phyloP scores from a whole-genome alignment of 2,888 invertebrate species.

The Thereva nobilitata region DNA sequence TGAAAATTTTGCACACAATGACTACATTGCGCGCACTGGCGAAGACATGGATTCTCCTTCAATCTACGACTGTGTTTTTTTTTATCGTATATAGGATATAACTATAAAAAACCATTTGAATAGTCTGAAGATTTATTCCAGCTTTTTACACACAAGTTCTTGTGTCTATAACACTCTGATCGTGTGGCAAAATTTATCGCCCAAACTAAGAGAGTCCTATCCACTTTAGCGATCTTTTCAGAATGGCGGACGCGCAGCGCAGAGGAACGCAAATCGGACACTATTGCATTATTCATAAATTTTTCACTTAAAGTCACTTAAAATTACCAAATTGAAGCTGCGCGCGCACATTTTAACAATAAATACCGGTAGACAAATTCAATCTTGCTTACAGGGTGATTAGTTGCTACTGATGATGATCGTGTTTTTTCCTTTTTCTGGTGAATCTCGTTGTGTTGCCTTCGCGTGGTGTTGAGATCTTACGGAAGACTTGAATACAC shows the following conservation, averaged over 20 bases:
- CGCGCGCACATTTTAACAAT: conserved; percentile 16
- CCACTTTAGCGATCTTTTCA: conserved; percentile 6
- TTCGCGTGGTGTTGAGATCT: no score
- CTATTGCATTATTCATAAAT: conserved; percentile 39
- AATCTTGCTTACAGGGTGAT: no score
- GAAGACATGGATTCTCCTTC: no score
- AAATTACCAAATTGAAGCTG: conserved; percentile 37
- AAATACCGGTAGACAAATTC: background rate
- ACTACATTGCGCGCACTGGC: background rate
- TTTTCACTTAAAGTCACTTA: conserved; percentile 32
- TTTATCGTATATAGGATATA: background rate
- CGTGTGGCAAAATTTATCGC: conserved; percentile 26
- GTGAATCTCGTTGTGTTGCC: no score
- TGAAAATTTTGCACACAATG: conserved; percentile 25
- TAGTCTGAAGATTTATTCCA: conserved; percentile 11
- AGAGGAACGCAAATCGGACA: background rate
- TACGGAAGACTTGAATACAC: no score
- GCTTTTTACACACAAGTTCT: conserved; percentile 1
- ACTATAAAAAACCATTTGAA: conserved; percentile 26
- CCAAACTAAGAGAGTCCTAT: background rate
- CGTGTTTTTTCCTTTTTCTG: no score
- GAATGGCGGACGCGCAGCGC: background rate
- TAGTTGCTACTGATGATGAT: no score
- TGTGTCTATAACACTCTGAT: conserved; percentile 4
- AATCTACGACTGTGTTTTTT: no score